These are phyloP conservation scores for Meleagris gallopavo DNA, from an alignment of 2,113 vertebrate genomes.

Conservation along the genomic window DNA sequence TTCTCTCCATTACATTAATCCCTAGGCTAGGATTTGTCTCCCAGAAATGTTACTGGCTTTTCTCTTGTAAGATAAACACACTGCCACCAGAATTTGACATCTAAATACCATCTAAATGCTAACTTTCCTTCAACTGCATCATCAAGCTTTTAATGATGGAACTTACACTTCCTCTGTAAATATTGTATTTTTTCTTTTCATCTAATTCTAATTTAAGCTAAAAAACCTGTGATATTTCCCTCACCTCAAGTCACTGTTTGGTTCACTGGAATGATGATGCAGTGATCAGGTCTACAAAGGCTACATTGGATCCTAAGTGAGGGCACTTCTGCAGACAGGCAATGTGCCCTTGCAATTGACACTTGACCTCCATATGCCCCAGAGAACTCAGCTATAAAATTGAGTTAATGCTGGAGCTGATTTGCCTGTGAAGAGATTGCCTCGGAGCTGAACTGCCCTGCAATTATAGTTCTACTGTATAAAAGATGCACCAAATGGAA, in stretches of 20 bases:
- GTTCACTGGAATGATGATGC: background rate
- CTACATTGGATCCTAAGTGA: background rate
- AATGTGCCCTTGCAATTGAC: background rate
- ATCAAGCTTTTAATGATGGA: background rate
- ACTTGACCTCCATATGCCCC: background rate
- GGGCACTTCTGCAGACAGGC: background rate
- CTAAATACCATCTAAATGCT: background rate
- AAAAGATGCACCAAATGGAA: background rate
- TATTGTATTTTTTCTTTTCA: accelerated
- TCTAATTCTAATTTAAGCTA: too few species aligned
- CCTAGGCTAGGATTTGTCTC: background rate
- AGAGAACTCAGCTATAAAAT: background rate
- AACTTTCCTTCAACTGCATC: background rate
- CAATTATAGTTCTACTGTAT: background rate
- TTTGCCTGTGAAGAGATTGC: background rate
- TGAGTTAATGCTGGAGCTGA: background rate
- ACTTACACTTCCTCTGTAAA: background rate
- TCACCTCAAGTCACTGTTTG: background rate
- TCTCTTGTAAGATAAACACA: background rate
- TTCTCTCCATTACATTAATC: conserved; percentile 15
- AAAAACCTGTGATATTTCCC: background rate
- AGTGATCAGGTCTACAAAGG: background rate
- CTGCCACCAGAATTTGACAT: background rate
- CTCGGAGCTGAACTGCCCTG: background rate
- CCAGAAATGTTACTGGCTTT: background rate